Base-by-base conservation (phyloP, 2,797 vertebrate genomes). In the Acropternis orthonyx region DNA sequence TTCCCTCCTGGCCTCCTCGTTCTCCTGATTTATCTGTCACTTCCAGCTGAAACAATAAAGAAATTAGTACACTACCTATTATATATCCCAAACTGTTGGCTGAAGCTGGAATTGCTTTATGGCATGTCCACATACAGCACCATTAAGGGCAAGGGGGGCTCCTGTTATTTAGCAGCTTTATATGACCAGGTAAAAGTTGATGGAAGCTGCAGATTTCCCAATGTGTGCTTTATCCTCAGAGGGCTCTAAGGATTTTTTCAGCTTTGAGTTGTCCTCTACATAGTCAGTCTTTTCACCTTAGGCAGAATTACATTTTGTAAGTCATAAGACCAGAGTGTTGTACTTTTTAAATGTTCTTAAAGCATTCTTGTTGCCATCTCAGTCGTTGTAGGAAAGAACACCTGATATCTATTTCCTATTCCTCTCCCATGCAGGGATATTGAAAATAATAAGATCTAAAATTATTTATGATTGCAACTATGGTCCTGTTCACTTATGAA, bases 401-500 rank as follows among this genome's bases (percentile, higher is more conserved):
- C 16, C 41, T 51, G 26, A 79, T 27, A 32, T 20, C 72, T 92
- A 14, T 74, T 87, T 84, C 87, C 44, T 73, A 22, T 58, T 91
- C 76, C 54, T 87, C 55, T 13, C 30, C 65, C 58, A 65, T 1
- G 8, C 12, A 15, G 41, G 49, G 34, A 81, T 26, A 66, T 2
- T 43, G 32, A 56, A 88, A 84, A 81, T 59, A 74, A 73, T 80
- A 26, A 72, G 51, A 37, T 36, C 4, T 52, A 69, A 79, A 73
- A 61, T 81, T 76, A 84, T 84, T 95, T 91, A 75, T 54, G 37
- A 32, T 80, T 72, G 77, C 88, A 95, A 90, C 89, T 66, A 81
- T 12, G 13, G 74, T 90, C 93, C 77, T 96, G 94, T 67, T 93
- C 71, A 34, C 71, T 80, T 74, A 30, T 49, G 86, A 82, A 74